phyloP scores from a whole-genome alignment of 2,888 invertebrate species.

The Hypercompe scribonia region DNA sequence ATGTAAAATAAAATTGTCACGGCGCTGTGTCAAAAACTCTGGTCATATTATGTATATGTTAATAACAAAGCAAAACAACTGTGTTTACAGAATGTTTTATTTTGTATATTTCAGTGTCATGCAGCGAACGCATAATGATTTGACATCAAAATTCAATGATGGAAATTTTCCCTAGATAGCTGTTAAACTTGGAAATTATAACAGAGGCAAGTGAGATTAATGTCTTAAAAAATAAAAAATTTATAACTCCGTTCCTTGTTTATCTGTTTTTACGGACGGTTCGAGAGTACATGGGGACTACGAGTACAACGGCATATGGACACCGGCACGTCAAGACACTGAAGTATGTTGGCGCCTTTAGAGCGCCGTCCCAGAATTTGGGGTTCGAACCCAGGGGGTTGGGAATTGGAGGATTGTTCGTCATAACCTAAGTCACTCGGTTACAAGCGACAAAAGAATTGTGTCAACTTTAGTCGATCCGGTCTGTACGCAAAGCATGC shows the following conservation, averaged over 20 bases:
- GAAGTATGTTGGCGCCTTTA: not conserved
- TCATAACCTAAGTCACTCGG: too few relatives aligned
- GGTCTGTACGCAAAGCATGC: too few relatives aligned
- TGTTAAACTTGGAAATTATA: not conserved
- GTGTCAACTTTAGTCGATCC: too few relatives aligned
- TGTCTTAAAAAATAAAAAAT: not conserved
- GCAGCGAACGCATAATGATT: conserved; percentile 3
- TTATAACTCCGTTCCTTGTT: not conserved
- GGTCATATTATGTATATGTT: not conserved
- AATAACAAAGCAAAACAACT: not conserved
- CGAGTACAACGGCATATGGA: not conserved
- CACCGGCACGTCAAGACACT: not conserved
- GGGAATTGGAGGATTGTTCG: too few relatives aligned
- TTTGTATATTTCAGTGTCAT: conserved; percentile 7
- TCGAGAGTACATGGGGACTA: not conserved
- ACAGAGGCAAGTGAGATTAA: not conserved
- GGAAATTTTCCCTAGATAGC: conserved; percentile 11
- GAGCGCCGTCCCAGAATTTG: not conserved
- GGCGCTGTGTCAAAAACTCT: not conserved
- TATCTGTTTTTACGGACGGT: not conserved
- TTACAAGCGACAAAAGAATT: too few relatives aligned
- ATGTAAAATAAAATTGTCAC: not conserved
- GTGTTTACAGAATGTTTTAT: conserved; percentile 5
- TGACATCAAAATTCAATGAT: conserved; percentile 9
- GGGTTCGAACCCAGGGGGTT: too few relatives aligned